Conservation (phyloP, 2,888 invertebrate species). For the Leptopilina myrica region DNA sequence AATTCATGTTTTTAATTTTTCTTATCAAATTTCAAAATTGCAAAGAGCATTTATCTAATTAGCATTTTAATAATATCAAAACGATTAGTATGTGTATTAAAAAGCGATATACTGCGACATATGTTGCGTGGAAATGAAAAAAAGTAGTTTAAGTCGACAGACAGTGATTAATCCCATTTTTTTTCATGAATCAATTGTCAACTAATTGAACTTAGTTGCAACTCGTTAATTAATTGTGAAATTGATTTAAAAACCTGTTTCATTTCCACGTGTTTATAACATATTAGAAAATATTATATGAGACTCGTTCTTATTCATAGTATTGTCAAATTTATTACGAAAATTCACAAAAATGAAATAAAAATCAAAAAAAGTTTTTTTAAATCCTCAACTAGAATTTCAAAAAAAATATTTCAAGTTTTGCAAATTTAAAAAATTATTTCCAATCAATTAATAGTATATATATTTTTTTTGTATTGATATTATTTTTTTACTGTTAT, state of each 20-base stretch:
- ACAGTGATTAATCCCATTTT: conserved; percentile 12
- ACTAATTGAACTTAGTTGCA: conserved; percentile 15
- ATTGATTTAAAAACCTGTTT: conserved; percentile 25
- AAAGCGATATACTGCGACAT: conserved; percentile 5
- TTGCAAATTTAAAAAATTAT: too few species aligned
- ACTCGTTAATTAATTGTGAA: conserved; percentile 12
- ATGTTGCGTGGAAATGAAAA: conserved; percentile 4
- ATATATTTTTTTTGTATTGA: too few species aligned
- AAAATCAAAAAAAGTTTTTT: too few species aligned
- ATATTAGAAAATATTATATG: not conserved
- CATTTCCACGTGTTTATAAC: not conserved
- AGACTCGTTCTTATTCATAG: too few species aligned
- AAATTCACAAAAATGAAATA: too few species aligned
- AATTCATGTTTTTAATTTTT: not conserved
- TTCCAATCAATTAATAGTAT: too few species aligned
- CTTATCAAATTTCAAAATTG: conserved; percentile 9
- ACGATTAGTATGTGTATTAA: not conserved
- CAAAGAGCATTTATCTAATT: not conserved
- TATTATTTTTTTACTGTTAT: too few species aligned
- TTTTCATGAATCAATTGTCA: not conserved
- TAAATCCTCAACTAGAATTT: too few species aligned
- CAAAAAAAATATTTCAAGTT: too few species aligned
- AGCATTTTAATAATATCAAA: not conserved
- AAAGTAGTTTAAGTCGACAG: not conserved
- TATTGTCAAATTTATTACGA: too few species aligned